Conservation (phyloP, 2,113 vertebrate genomes). For the Stegastes partitus region DNA sequence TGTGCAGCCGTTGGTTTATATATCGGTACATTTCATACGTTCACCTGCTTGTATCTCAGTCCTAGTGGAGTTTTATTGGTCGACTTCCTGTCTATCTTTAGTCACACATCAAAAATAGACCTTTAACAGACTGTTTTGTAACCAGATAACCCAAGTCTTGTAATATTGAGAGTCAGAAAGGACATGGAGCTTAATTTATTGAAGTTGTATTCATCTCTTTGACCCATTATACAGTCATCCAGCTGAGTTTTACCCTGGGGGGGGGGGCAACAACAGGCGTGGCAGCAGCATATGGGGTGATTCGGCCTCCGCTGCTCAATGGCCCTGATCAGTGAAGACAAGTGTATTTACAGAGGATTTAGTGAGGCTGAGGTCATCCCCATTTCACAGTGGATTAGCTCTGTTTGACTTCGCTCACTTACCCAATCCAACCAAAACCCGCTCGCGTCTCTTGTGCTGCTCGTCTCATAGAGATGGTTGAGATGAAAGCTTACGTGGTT, state of each 20-base stretch:
- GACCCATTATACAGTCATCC: neutral
- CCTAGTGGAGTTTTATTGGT: no score
- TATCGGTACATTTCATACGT: no score
- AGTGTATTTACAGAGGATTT: slow-evolving; percentile 64
- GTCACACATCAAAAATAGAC: no score
- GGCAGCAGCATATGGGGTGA: slow-evolving; percentile 45
- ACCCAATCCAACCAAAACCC: slow-evolving; percentile 21
- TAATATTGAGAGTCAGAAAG: neutral
- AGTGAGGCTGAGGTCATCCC: slow-evolving; percentile 58
- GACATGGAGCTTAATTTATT: neutral
- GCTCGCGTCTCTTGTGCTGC: neutral
- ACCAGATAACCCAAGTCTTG: neutral
- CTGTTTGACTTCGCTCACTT: slow-evolving; percentile 31
- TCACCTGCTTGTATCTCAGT: no score
- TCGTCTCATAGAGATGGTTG: neutral
- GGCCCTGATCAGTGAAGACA: slow-evolving; percentile 38
- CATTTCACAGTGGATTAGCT: slow-evolving; percentile 60
- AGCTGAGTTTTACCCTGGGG: neutral
- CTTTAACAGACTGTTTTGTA: no score
- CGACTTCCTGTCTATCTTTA: no score
- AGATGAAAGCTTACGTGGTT: neutral
- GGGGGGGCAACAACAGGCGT: neutral
- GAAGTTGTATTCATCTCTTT: neutral
- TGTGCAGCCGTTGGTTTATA: no score
- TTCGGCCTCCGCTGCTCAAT: slow-evolving; percentile 15